These are phyloP conservation scores for Stegana nigrithorax DNA, from an alignment of 2,888 invertebrate species.

Conservation along the genomic window DNA sequence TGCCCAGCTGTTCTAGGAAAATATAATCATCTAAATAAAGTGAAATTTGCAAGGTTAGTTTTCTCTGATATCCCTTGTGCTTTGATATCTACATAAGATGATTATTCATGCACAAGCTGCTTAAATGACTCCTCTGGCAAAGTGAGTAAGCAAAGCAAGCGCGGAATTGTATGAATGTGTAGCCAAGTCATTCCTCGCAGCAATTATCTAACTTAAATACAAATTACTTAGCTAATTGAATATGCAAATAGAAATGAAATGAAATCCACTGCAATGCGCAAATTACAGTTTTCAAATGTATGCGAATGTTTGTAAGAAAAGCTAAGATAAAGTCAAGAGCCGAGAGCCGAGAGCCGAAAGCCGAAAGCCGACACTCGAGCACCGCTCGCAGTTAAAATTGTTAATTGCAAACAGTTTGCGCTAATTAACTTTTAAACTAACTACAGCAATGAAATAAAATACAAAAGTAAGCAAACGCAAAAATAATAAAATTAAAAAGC, in stretches of 20 bases:
- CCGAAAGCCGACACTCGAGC: too few species aligned
- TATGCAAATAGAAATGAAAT: conserved; percentile 8
- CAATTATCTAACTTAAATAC: neutral
- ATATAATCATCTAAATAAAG: too few species aligned
- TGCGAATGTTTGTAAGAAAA: neutral
- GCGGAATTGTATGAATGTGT: too few species aligned
- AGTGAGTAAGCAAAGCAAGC: too few species aligned
- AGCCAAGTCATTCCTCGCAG: neutral
- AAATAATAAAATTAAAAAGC: neutral
- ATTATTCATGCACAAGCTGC: too few species aligned
- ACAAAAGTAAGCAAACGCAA: neutral
- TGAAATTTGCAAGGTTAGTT: too few species aligned
- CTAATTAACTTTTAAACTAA: conserved; percentile 2
- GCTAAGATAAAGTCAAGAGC: neutral
- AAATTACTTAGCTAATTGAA: conserved; percentile 12
- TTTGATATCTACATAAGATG: too few species aligned
- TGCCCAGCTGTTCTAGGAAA: too few species aligned
- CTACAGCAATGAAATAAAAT: neutral
- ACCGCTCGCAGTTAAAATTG: too few species aligned
- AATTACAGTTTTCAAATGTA: neutral
- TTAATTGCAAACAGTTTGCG: neutral
- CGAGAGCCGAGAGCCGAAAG: too few species aligned
- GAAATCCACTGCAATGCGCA: conserved; percentile 8
- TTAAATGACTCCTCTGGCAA: too few species aligned
- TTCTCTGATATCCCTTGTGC: too few species aligned